A percentile compares a stretch with the other conserved stretches of the same genome.
Evolutionary conservation across 2,113 vertebrate species (phyloP).

Genomic region (Thamnophis sirtalis): DNA sequence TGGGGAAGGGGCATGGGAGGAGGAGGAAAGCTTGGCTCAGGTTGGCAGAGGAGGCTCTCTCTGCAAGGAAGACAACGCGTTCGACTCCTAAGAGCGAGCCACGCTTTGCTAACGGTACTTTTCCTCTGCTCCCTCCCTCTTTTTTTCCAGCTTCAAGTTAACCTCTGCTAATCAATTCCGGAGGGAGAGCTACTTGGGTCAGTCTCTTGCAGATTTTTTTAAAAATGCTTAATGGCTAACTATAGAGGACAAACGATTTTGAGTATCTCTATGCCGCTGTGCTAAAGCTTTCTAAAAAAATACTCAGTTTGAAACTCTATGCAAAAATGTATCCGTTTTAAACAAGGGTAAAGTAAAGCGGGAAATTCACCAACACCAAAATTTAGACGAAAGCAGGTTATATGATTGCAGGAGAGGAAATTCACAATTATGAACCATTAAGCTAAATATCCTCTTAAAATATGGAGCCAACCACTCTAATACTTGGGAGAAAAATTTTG

Average conservation of each 20-base stretch:
- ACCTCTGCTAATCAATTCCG: neutral
- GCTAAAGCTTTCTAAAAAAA: neutral
- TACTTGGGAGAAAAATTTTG: neutral
- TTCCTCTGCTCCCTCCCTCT: neutral
- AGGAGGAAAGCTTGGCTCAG: neutral
- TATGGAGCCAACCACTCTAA: neutral
- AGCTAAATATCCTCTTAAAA: neutral
- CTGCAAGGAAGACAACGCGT: neutral
- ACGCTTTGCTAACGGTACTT: neutral
- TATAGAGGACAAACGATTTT: neutral
- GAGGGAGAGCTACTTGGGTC: neutral
- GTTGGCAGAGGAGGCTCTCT: neutral
- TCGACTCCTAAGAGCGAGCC: neutral
- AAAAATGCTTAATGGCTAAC: neutral
- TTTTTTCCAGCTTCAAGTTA: neutral
- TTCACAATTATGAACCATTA: neutral
- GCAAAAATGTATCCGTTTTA: neutral
- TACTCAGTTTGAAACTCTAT: neutral
- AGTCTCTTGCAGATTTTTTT: neutral
- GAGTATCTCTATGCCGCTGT: neutral
- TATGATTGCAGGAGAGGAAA: neutral
- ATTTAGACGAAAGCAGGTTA: neutral
- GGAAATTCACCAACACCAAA: neutral
- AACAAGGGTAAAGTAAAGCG: neutral
- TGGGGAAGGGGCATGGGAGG: no score